A percentile compares a stretch with the other conserved stretches of the same genome.
Evolutionary conservation across 2,888 invertebrate genomes (phyloP).

Genomic region (Isoperla grammatica): DNA sequence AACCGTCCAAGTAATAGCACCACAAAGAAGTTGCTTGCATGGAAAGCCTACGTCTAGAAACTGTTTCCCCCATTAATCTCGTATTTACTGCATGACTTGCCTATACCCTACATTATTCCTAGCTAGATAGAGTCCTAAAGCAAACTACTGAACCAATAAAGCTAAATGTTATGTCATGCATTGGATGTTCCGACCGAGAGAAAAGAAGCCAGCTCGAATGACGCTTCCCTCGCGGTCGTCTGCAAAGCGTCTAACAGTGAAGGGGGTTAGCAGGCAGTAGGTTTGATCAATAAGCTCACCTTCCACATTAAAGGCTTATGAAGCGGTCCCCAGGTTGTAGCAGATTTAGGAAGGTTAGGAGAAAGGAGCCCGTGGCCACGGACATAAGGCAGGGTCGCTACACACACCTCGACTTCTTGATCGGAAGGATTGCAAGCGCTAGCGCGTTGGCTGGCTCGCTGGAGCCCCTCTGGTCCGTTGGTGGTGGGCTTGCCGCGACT

Average conservation of each 20-base stretch:
- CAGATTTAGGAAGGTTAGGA: constrained; percentile 55
- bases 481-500: constrained; percentile 25
- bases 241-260: background rate
- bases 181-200: no score
- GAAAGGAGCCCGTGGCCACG: constrained; percentile 46
- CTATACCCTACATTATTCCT: no score
- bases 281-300: constrained; percentile 44
- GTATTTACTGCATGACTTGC: no score
- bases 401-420: constrained; percentile 33
- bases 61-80: no score
- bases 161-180: no score
- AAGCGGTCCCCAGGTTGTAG: constrained; percentile 58
- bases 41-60: no score
- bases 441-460: constrained; percentile 26
- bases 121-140: no score
- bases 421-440: constrained; percentile 28
- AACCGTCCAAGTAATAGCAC: no score
- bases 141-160: background rate
- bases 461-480: constrained; percentile 20
- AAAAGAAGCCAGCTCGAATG: background rate
- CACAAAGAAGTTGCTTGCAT: no score
- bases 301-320: constrained; percentile 60
- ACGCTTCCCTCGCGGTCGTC: background rate
- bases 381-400: constrained; percentile 45
- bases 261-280: constrained; percentile 25